Base-by-base conservation (phyloP, 2,888 invertebrate species). In the Coenonympha arcania region DNA sequence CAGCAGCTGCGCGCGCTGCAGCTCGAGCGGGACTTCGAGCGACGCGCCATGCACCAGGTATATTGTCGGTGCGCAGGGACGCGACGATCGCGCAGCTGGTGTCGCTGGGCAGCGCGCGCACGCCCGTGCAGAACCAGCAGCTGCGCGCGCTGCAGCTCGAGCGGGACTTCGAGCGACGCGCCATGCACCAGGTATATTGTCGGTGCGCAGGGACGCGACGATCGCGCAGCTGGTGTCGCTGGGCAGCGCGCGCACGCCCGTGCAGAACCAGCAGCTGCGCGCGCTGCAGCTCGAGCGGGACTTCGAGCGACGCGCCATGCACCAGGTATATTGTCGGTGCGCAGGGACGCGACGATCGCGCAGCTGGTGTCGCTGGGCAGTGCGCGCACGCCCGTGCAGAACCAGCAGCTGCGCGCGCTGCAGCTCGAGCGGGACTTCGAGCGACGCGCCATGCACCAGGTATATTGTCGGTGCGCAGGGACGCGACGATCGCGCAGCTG, bases 361-460 rank as follows among this genome's bases (percentile, higher is more conserved):
- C 94, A 95, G 60, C 84, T 98, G 46, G 89, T 93, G 58, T 80
- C 90, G 1, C 71, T 93, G 52, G 88, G 91, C 13, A 67, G 74
- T 34, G 62, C 76, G 49, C 89, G 95, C 48, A 90, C 92, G 2
- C 82, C 91, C 0, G 93, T 93, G 62, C 95, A 96, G 71, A 95
- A 93, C 59, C 96, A 96, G 69, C 95, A 95, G 67, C 80, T 96
- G 13, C 89, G 95, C 48, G 92, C 95, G n/a, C 83, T 98, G 48
- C 92, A 93, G 57, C 85, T 98, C n/a, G 98, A 98, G 72, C 88
- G 94, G 54, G 98, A 98, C 79, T 98, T 98, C 75, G 96, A 98
- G 72, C 89, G 95, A 42, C 88, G 98, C 40, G 96, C 96, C 2
- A 92, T n/a, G n/a, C n/a, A n/a, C n/a, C n/a, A n/a, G n/a, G n/a